A percentile compares a stretch with the other conserved stretches of the same genome.
phyloP scores from a whole-genome alignment of 2,797 vertebrate genomes.

The Peromyscus nudipes region DNA sequence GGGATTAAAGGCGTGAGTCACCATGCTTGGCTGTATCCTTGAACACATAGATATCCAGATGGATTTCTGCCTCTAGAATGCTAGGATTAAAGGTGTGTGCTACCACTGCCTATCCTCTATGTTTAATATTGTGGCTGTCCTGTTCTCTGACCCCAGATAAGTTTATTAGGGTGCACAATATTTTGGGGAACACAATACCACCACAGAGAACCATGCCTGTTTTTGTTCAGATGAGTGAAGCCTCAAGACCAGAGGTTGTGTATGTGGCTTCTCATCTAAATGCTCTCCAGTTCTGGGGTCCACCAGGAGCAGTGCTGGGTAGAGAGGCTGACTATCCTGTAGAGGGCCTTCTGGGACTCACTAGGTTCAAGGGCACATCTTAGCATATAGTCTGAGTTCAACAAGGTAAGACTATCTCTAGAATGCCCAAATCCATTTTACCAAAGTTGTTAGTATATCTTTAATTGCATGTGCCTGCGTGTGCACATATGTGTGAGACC shows the following conservation, averaged over 20 bases:
- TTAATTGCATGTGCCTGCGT: neutral
- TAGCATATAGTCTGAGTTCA: neutral
- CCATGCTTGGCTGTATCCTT: no score
- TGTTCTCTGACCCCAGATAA: no score
- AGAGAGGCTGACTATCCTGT: neutral
- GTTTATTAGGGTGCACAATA: no score
- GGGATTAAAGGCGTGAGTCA: no score
- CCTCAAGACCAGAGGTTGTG: neutral
- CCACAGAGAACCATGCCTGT: neutral
- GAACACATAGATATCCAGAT: no score
- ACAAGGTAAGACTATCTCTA: neutral
- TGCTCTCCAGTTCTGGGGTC: neutral
- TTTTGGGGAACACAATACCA: no score
- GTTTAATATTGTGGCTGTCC: no score
- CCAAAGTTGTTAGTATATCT: neutral
- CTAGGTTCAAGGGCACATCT: neutral
- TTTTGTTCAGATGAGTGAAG: neutral
- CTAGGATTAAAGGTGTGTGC: no score
- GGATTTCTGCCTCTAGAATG: no score
- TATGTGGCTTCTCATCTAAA: neutral
- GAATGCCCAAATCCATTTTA: neutral
- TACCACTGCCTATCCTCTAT: no score
- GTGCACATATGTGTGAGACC: neutral
- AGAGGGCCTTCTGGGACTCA: neutral
- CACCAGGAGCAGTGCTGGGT: neutral